Percentiles rank a stretch among this genome's conserved stretches.
Conservation (phyloP, 2,888 invertebrate species). For the Marronus borbonicus region DNA sequence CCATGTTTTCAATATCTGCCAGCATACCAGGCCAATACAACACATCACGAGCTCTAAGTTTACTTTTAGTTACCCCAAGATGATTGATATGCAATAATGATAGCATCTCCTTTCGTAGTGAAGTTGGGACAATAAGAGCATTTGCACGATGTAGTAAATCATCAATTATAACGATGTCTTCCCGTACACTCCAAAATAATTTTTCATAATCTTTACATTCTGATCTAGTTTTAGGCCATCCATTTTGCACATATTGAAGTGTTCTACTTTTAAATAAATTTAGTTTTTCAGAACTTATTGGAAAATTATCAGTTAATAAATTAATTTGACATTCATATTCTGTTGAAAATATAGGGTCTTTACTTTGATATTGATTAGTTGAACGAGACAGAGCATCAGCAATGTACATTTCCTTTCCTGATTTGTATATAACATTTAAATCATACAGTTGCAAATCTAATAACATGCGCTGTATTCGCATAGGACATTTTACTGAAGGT, state of each 20-base stretch:
- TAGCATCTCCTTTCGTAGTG: slow-evolving; percentile 33
- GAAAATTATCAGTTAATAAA: slow-evolving; percentile 8
- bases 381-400: slow-evolving; percentile 11
- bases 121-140: background rate
- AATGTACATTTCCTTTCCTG: slow-evolving; percentile 9
- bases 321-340: too few species aligned
- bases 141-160: too few species aligned
- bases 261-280: background rate
- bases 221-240: too few species aligned
- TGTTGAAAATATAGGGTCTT: too few species aligned
- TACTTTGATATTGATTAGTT: too few species aligned
- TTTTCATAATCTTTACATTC: too few species aligned
- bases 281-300: background rate
- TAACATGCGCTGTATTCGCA: too few species aligned
- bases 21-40: slow-evolving; percentile 42
- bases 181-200: too few species aligned
- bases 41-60: slow-evolving; percentile 37
- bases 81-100: slow-evolving; percentile 31
- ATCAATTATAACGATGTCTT: too few species aligned
- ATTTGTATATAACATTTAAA: slow-evolving; percentile 18
- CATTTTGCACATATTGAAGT: too few species aligned
- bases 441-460: slow-evolving; percentile 18
- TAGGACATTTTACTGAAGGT: background rate
- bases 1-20: slow-evolving; percentile 34
- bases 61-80: slow-evolving; percentile 41